phyloP scores from a whole-genome alignment of 2,113 vertebrate genomes.

The Cheilinus undulatus region DNA sequence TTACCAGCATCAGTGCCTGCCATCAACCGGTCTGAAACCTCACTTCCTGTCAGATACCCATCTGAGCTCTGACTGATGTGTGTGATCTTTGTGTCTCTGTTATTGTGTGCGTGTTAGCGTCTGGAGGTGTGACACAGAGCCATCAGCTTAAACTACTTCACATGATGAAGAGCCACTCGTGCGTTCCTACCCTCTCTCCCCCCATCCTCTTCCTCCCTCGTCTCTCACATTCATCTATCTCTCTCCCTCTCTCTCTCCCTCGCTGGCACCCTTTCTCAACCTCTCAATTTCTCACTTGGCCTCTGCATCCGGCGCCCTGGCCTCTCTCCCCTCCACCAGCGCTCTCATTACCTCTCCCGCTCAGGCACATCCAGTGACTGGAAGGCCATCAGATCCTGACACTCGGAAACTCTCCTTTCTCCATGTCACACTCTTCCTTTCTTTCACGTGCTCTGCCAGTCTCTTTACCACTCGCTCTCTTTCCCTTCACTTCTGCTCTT shows the following conservation, averaged over 20 bases:
- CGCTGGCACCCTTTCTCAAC: constrained; percentile 34
- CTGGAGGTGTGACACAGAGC: constrained; percentile 22
- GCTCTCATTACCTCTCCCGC: constrained; percentile 69
- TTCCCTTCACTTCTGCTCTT: constrained; percentile 22
- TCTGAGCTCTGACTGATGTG: constrained; percentile 37
- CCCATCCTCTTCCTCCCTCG: constrained; percentile 18
- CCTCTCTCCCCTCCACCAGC: constrained; percentile 39
- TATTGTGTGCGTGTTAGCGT: neutral
- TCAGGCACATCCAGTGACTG: constrained; percentile 59
- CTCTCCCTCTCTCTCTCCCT: neutral
- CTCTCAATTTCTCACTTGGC: constrained; percentile 74
- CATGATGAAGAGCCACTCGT: constrained; percentile 50
- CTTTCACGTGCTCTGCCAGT: constrained; percentile 14
- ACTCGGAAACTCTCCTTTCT: constrained; percentile 54
- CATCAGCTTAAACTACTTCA: constrained; percentile 41
- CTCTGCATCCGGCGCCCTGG: constrained; percentile 62
- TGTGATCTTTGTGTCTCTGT: neutral
- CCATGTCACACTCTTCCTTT: constrained; percentile 5
- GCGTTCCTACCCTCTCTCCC: constrained; percentile 1
- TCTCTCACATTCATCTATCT: constrained; percentile 48
- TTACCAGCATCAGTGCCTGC: constrained; percentile 12
- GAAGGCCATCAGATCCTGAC: constrained; percentile 51
- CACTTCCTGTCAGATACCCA: constrained; percentile 29
- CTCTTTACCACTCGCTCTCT: constrained; percentile 22
- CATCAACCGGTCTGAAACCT: constrained; percentile 5